Conservation (phyloP, 2,113 vertebrate genomes). For the Sakesphorus luctuosus region DNA sequence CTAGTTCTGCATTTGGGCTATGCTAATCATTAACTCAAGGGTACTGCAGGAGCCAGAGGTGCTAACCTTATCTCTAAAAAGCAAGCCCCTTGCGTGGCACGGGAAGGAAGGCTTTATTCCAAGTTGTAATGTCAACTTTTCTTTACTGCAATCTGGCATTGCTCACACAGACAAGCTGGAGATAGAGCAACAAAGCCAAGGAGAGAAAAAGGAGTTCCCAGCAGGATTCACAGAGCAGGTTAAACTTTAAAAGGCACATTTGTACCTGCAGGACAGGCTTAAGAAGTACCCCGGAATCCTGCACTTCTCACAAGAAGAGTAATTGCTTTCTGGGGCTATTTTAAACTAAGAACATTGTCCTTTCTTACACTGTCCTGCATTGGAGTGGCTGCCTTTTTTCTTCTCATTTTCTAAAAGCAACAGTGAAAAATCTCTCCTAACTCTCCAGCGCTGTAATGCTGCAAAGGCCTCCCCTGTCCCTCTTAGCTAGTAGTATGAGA, state of each 20-base stretch:
- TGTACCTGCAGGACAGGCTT: slow-evolving; percentile 43
- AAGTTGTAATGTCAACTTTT: neutral
- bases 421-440: neutral
- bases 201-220: slow-evolving; percentile 33
- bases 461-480: neutral
- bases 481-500: neutral
- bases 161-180: neutral
- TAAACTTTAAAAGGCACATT: slow-evolving; percentile 46
- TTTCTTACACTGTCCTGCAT: neutral
- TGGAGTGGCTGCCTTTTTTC: neutral
- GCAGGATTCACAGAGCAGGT: slow-evolving; percentile 10
- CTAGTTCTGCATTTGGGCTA: neutral
- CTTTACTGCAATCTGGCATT: neutral
- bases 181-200: slow-evolving; percentile 18
- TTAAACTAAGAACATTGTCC: neutral
- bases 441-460: neutral
- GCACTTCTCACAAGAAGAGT: slow-evolving; percentile 14
- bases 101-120: neutral
- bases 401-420: neutral
- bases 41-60: neutral
- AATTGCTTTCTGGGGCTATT: slow-evolving; percentile 57
- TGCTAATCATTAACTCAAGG: neutral
- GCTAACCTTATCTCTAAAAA: neutral
- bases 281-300: slow-evolving; percentile 28
- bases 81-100: neutral